Conservation (phyloP, 2,797 vertebrate genomes). For the Myoxocephalus aenaeus region DNA sequence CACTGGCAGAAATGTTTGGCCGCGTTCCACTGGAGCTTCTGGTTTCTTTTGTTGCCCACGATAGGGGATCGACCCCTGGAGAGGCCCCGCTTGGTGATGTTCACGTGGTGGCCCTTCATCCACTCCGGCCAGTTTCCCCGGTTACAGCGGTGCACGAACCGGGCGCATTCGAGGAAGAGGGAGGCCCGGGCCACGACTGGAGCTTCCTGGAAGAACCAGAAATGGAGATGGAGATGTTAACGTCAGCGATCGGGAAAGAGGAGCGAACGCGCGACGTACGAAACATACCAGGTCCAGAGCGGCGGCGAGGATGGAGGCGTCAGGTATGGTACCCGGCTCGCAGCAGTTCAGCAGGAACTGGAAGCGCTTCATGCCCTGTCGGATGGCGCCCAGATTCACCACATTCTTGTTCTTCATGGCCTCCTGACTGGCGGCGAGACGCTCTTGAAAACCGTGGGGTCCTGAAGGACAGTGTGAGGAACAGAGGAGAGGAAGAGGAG, state of each 20-base stretch:
- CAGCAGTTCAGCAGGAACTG: conserved; percentile 99
- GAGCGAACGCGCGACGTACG: no score
- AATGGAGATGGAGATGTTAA: background rate
- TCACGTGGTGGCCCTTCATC: conserved; percentile 99
- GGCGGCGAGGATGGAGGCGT: conserved; percentile 96
- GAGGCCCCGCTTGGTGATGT: conserved; percentile 96
- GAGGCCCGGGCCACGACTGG: conserved; percentile 96
- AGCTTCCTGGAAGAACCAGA: conserved; percentile 86
- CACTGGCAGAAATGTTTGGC: conserved; percentile 99
- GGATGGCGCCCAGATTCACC: conserved; percentile 96
- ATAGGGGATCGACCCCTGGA: conserved; percentile 95
- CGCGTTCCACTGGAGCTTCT: conserved; percentile 98
- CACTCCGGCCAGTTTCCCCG: conserved; percentile 99
- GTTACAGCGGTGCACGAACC: conserved; percentile 98
- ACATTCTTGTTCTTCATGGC: conserved; percentile 96
- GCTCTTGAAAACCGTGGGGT: conserved; percentile 95
- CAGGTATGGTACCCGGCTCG: conserved; percentile 97
- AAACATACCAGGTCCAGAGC: conserved; percentile 93
- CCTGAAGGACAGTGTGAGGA: conserved; percentile 80
- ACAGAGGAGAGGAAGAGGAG: conserved; percentile 8
- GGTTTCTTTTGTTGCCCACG: conserved; percentile 97
- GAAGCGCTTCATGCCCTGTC: conserved; percentile 99
- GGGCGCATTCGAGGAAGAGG: conserved; percentile 95
- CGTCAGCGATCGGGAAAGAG: background rate
- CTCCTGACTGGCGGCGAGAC: conserved; percentile 92